Evolutionary conservation across 1,140 invertebrate genomes (phyloP), one percentile per base, ranked within the genome.

Genomic region (Hydropsyche tenuis): DNA sequence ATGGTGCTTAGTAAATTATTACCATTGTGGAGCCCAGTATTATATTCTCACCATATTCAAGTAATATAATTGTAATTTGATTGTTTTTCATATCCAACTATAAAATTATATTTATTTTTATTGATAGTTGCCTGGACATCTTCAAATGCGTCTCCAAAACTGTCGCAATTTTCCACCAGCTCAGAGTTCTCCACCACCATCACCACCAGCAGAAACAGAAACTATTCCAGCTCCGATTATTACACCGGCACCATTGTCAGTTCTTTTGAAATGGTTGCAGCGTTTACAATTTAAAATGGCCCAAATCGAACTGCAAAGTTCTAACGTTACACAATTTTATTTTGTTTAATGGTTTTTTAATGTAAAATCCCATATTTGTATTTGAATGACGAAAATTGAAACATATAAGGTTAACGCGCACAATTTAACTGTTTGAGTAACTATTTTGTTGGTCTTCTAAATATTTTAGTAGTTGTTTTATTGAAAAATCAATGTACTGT

Each of bases 271-370:
- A 75, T 98, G 96, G 93, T 84, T 99, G 16, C 94, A 97, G 82
- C 86, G 96, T 73, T 87, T 99, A 65, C 94, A 99, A 81, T 98
- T 99, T 80, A 99, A 98, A 87, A 97, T 99, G 90, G 96, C 95
- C 0, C 96, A 99, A 86, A 95, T 98, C 73, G 97, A 99, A 86
- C 84, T 98, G 72, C 97, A 99, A 82, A 97, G 96, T 1, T 96
- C 96, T 0, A 94, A 94, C 25, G 84, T 85, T 72, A 85, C 80
- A 79, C 84, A 85, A 37, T 77, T 77, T 37, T 77, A 77, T 53
- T 77, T 77, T 70, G 76, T 77, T 1, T 77, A 76, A 70, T 4
- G 9, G 9, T 37, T n/a, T n/a, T n/a, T n/a, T n/a, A n/a, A n/a
- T n/a, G n/a, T n/a, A n/a, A n/a, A n/a, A n/a, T n/a, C n/a, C n/a